A percentile compares a stretch with the other conserved stretches of the same genome.
Evolutionary conservation across 2,888 invertebrate species (phyloP).

Genomic region (Callyntrura guangdongensis): DNA sequence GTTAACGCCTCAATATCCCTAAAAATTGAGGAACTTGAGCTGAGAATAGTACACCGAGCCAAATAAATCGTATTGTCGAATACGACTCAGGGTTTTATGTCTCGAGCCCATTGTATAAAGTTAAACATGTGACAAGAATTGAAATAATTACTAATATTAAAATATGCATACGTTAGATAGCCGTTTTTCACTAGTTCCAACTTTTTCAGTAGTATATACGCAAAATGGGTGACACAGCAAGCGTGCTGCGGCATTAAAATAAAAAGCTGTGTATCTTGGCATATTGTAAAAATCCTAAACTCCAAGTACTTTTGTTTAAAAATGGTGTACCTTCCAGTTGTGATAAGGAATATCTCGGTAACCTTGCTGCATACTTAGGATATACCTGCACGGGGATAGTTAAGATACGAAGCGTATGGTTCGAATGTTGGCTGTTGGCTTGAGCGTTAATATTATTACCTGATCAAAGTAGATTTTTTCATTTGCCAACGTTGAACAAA

Average conservation of each 20-base stretch:
- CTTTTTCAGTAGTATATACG: constrained; percentile 67
- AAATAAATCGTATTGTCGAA: too few species aligned
- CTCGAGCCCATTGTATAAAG: background rate
- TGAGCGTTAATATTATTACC: constrained; percentile 11
- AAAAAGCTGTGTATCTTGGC: background rate
- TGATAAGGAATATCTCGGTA: constrained; percentile 78
- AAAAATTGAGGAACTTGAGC: too few species aligned
- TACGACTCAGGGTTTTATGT: too few species aligned
- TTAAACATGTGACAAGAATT: background rate
- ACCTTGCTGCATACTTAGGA: constrained; percentile 74
- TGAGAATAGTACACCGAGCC: too few species aligned
- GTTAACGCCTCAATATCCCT: constrained; percentile 74
- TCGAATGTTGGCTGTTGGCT: too few species aligned
- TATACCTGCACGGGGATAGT: constrained; percentile 36
- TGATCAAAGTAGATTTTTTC: constrained; percentile 67
- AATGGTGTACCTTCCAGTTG: constrained; percentile 76
- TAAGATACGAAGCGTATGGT: too few species aligned
- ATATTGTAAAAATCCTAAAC: background rate
- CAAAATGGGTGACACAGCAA: constrained; percentile 72
- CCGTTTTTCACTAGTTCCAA: constrained; percentile 51
- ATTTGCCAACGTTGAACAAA: constrained; percentile 66
- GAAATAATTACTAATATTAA: too few species aligned
- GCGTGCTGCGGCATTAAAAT: constrained; percentile 60
- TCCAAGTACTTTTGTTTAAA: too few species aligned
- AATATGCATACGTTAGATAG: constrained; percentile 68